These are phyloP conservation scores for Prenolepis imparis DNA, from an alignment of 2,888 invertebrate genomes.

Conservation along the genomic window DNA sequence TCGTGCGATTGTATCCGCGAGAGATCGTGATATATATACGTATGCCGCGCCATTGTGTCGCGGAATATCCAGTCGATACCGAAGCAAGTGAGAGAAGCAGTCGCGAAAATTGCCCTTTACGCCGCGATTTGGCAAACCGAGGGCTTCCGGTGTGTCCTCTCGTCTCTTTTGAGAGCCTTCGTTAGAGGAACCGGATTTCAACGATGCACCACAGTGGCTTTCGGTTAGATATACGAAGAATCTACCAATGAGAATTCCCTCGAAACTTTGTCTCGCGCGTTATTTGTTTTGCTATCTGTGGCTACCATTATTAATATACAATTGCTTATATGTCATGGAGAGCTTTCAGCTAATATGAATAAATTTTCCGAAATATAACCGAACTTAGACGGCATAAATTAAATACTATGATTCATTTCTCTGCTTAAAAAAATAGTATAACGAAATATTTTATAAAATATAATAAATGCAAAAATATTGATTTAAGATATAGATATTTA, in stretches of 20 bases:
- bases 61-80: slow-evolving; percentile 35
- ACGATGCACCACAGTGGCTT: slow-evolving; percentile 15
- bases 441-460: background rate
- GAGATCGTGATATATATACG: slow-evolving; percentile 38
- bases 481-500: background rate
- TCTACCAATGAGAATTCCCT: background rate
- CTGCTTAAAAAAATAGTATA: background rate
- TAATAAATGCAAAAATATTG: background rate
- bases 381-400: background rate
- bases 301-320: too few relatives aligned
- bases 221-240: background rate
- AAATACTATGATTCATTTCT: background rate
- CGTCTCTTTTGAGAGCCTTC: slow-evolving; percentile 22
- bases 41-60: slow-evolving; percentile 44
- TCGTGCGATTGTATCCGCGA: slow-evolving; percentile 49
- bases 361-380: background rate
- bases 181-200: background rate
- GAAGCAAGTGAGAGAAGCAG: slow-evolving; percentile 41
- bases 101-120: slow-evolving; percentile 48
- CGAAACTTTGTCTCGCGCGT: background rate
- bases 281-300: background rate
- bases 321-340: background rate
- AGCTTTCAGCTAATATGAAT: background rate
- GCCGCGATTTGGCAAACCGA: slow-evolving; percentile 24
- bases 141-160: slow-evolving; percentile 27